Conservation (phyloP, 1,140 invertebrate species). For the Oppia nitens region DNA sequence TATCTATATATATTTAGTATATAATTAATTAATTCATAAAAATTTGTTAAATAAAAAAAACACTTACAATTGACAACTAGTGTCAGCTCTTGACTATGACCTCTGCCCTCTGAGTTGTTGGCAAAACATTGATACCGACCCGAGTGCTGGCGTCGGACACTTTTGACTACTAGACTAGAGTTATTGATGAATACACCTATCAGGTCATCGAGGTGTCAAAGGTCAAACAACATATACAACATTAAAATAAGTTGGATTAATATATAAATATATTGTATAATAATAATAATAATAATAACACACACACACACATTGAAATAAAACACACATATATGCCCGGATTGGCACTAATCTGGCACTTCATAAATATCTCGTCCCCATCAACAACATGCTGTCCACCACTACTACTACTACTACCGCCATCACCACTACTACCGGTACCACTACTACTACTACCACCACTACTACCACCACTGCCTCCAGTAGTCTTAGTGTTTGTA, state of each 20-base stretch:
- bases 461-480: no score
- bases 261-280: not conserved
- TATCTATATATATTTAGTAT: constrained; percentile 67
- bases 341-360: not conserved
- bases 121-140: constrained; percentile 62
- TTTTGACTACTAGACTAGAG: constrained; percentile 36
- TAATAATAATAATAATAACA: not conserved
- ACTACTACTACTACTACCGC: no score
- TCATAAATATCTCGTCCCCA: not conserved
- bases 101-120: constrained; percentile 70
- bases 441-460: no score
- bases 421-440: no score
- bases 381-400: constrained; percentile 30
- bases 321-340: not conserved
- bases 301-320: not conserved
- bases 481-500: constrained; percentile 14
- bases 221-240: constrained; percentile 34
- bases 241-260: not conserved
- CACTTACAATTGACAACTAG: not conserved
- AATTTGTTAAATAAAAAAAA: no score
- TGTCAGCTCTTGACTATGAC: constrained; percentile 58
- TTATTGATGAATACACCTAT: constrained; percentile 61
- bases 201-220: no score
- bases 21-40: no score
- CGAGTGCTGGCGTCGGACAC: constrained; percentile 21